Base-by-base conservation (phyloP, 2,888 invertebrate genomes). In the Sarcophaga variegata region DNA sequence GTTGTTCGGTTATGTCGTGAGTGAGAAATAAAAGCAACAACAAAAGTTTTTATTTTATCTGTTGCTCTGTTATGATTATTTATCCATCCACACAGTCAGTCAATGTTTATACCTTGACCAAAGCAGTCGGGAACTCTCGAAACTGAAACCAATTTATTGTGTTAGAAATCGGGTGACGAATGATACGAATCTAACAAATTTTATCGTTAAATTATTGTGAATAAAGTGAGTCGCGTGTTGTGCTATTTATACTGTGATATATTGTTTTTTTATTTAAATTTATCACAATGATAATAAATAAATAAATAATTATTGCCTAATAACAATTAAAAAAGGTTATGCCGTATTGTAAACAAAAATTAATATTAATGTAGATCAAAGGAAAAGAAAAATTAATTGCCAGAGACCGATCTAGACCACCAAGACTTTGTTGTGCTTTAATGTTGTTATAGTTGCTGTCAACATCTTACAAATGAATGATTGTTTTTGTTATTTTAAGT, bases 61-160 rank as follows among this genome's bases (percentile, higher is more conserved):
- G 63, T 59, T 72, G 86, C 86, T 87, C 84, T 84, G 87, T 87
- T 87, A 81, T 84, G 83, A 84, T 87, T 84, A 84, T 81, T 84
- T 84, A 70, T 81, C 78, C 75, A 81, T 74, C 62, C 66, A 71
- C 54, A 63, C 59, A 70, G 83, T 75, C 86, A 91, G 91, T 91
- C 91, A 90, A 88, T 90, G 90, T 92, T 92, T 90, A 90, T 88
- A 90, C 92, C 91, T 91, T 90, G 92, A 90, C 90, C 90, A 89
- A 85, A 89, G 88, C 90, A 90, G 91, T 90, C 88, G 88, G 81
- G 78, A 22, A 20, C 78, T 70, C 70, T 71, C 54, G 37, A 37
- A 37, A 37, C 8, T 37, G 2, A 10, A 10, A 37, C 2, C 8
- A 37, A 37, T 37, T 37, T 37, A 10, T 37, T 37, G 37, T 37